Base-by-base conservation (phyloP, 2,797 vertebrate species). In the Pelobates cultripes region DNA sequence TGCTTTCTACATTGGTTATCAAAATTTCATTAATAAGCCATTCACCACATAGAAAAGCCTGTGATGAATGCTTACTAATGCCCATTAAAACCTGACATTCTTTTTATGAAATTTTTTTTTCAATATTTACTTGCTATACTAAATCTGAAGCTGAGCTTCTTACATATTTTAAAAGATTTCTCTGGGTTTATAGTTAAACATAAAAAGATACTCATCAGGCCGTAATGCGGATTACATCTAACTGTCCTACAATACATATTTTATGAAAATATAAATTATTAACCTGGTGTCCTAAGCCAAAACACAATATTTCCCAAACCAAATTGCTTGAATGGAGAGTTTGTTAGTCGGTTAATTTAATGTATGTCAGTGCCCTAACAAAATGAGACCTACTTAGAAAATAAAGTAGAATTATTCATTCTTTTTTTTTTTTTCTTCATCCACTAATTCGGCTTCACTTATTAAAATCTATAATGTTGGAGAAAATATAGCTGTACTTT, bases 201-300 rank as follows among this genome's bases (percentile, higher is more conserved):
- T 78, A 82, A 77, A 78, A 77, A 82, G 43, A 76, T 77, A 82
- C 70, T 73, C 69, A 72, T 66, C 69, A 47, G 57, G n/a, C 68
- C 68, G 43, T 73, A 78, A 77, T 69, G 51, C 53, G 8, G 68
- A 77, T 60, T 43, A 73, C 70, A 68, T 42, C 70, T 73, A 41
- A 82, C 47, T 78, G 41, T 68, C n/a, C 47, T 47, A 47, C 69
- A 67, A 78, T 82, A 60, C 53, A 82, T 78, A 73, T 77, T 82
- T 82, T 17, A 82, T 77, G 70, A 67, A 73, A 82, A 77, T 72
- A 53, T 78, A n/a, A 78, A 78, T 78, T 73, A 78, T 82, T 73
- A 73, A 78, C 60, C 12, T 43, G n/a, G 66, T 78, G 51, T 67
- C 12, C 57, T 72, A 4, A 43, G 74, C 63, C 61, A 82, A 77